Evolutionary conservation across 2,113 vertebrate species (phyloP), one percentile per base, ranked within the genome.

Genomic region (Channa argus): DNA sequence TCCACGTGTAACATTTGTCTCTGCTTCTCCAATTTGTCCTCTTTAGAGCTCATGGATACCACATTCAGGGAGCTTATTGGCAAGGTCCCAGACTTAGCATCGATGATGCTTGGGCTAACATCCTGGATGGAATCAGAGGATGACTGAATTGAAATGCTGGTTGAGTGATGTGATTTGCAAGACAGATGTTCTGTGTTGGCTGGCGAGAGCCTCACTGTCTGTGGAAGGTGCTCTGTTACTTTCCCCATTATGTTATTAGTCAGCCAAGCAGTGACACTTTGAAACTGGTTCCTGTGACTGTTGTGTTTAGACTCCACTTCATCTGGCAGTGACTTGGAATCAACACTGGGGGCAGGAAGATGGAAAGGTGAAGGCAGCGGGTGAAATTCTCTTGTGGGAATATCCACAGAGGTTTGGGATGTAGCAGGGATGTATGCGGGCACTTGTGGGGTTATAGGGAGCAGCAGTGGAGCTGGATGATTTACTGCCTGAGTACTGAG

Each of bases 1-100:
- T 24, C 24, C 24, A 24, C 24, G 72, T 86, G 92, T 74, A 92
- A 68, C 72, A 92, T 90, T 38, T 74, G 86, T 33, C 93, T 94
- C 76, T 84, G 92, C 83, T 10, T 60, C 38, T 77, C 76, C 62
- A 59, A 2, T 24, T 55, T 38, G 0, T 70, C 68, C 12, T 49
- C 67, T 24, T 36, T 44, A 50, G 50, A 41, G 3, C n/a, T 36
- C n/a, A n/a, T n/a, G n/a, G n/a, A n/a, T n/a, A n/a, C n/a, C n/a
- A n/a, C n/a, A n/a, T n/a, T n/a, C 53, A 15, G 36, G 1, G 66
- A 55, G 7, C 8, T 36, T 2, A 45, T 11, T 37, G 2, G 24
- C 14, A 37, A 1, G 4, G 6, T 5, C 33, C 63, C 54, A 1
- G 13, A n/a, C 10, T 43, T 15, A 13, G 84, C 77, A n/a, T 87